Conservation (phyloP, 2,888 invertebrate species). For the Nomada lathburiana region DNA sequence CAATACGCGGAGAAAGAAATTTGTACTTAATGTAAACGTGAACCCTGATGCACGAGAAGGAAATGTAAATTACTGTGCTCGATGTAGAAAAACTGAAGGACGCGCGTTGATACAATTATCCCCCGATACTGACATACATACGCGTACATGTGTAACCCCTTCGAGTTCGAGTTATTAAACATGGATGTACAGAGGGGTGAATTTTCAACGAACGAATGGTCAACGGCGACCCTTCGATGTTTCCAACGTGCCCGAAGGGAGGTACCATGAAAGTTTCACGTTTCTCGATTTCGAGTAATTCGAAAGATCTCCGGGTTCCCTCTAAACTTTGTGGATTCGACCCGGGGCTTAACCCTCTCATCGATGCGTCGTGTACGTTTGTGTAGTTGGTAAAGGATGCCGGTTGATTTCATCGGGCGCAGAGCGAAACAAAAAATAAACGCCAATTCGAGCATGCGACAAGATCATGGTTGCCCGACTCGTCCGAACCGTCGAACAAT, state of each 20-base stretch:
- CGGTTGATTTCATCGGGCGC: not conserved
- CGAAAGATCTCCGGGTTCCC: slow-evolving; percentile 54
- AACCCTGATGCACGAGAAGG: not conserved
- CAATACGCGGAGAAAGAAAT: not conserved
- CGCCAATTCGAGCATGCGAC: not conserved
- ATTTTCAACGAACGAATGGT: slow-evolving; percentile 62
- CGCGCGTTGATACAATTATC: slow-evolving; percentile 69
- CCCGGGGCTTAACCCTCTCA: slow-evolving; percentile 9
- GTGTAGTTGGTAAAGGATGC: slow-evolving; percentile 39
- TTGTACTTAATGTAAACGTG: not conserved
- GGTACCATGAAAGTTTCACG: slow-evolving; percentile 75
- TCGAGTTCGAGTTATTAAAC: slow-evolving; percentile 65
- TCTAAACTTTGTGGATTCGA: slow-evolving; percentile 31
- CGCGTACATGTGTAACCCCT: slow-evolving; percentile 43
- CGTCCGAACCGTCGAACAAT: slow-evolving; percentile 20
- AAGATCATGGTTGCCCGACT: not conserved
- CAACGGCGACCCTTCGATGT: slow-evolving; percentile 67
- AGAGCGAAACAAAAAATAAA: slow-evolving; percentile 45
- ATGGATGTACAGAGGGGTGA: slow-evolving; percentile 41
- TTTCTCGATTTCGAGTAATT: slow-evolving; percentile 61
- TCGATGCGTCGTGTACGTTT: slow-evolving; percentile 19
- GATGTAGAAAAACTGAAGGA: slow-evolving; percentile 26
- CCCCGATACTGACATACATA: slow-evolving; percentile 56
- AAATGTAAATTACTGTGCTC: slow-evolving; percentile 13
- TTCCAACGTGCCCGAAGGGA: slow-evolving; percentile 67